Conservation (phyloP, 1,140 invertebrate species). For the Atta texana region DNA sequence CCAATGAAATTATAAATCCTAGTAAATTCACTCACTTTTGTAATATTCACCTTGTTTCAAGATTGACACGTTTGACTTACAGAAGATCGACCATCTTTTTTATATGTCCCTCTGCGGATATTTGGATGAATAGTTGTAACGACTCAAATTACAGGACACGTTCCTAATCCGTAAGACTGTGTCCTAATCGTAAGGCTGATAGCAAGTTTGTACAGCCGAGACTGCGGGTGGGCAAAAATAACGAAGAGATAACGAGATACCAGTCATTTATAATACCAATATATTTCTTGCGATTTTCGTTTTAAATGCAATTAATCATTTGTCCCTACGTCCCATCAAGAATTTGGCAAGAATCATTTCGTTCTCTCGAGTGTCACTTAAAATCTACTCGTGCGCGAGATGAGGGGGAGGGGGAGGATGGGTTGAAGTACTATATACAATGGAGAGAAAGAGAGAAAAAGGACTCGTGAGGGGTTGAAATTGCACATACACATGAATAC, state of each 20-base stretch:
- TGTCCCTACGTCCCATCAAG: slow-evolving; percentile 81
- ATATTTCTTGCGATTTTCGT: slow-evolving; percentile 80
- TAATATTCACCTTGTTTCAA: too few species aligned
- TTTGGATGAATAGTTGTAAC: not conserved
- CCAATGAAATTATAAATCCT: too few species aligned
- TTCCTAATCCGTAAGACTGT: not conserved
- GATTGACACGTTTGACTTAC: too few species aligned
- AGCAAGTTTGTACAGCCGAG: slow-evolving; percentile 28
- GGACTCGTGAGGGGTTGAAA: slow-evolving; percentile 30
- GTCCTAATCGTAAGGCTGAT: slow-evolving; percentile 26
- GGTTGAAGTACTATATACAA: slow-evolving; percentile 76
- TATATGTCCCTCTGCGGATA: not conserved
- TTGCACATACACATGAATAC: slow-evolving; percentile 46
- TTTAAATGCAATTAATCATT: slow-evolving; percentile 79
- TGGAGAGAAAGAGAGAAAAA: slow-evolving; percentile 26
- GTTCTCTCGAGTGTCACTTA: slow-evolving; percentile 76
- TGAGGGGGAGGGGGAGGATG: slow-evolving; percentile 41
- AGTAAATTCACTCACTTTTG: too few species aligned
- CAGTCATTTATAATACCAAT: slow-evolving; percentile 83
- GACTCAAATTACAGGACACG: slow-evolving; percentile 4
- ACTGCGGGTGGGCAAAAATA: slow-evolving; percentile 36
- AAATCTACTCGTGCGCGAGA: slow-evolving; percentile 70
- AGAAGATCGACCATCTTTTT: not conserved
- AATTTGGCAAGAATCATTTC: slow-evolving; percentile 84
- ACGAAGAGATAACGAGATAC: slow-evolving; percentile 43